Base-by-base conservation (phyloP, 2,888 invertebrate genomes). In the Cerceris rybyensis region DNA sequence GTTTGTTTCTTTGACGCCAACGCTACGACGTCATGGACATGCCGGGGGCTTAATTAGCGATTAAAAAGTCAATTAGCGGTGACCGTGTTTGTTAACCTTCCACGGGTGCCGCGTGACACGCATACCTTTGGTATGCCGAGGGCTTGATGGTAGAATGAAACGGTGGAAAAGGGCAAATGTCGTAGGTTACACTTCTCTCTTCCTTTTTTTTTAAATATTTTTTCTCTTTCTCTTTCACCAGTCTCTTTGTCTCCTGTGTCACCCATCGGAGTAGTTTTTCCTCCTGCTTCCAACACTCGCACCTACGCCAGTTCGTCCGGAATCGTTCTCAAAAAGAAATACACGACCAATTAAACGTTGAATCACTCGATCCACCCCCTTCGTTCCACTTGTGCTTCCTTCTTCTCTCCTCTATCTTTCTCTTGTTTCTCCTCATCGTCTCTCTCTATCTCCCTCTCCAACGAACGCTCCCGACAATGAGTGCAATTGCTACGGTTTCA, bases 401-500 rank as follows among this genome's bases (percentile, higher is more conserved):
- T 49, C 41, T 39, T 60, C 72, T 68, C 55, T 42, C 46, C 54
- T 74, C 68, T 57, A 49, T 71, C 65, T 75, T 67, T 63, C 50
- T 78, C 70, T 73, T 16, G 13, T 28, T 54, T 16, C 39, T 49
- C 57, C 55, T 41, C 39, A 42, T 54, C 54, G 28, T 14, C 66
- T 49, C 9, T 7, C 6, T 54, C 4, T 16, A 55, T 41, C 57
- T 42, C 46, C 13, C 64, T 54, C 50, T 28, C 54, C 70, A 57
- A 68, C 69, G 69, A 73, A 78, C 74, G 83, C 78, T 80, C 86
- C 71, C 81, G 84, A 80, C 88, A 91, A 90, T 89, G 88, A 91
- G 88, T 90, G 90, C 91, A 91, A 92, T 92, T 92, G 90, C 90
- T 88, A 86, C 87, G 88, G 88, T 88, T 89, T 87, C 87, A 89